A percentile compares a stretch with the other conserved stretches of the same genome.
Evolutionary conservation across 2,113 vertebrate species (phyloP).

Genomic region (Lophochroa leadbeateri): DNA sequence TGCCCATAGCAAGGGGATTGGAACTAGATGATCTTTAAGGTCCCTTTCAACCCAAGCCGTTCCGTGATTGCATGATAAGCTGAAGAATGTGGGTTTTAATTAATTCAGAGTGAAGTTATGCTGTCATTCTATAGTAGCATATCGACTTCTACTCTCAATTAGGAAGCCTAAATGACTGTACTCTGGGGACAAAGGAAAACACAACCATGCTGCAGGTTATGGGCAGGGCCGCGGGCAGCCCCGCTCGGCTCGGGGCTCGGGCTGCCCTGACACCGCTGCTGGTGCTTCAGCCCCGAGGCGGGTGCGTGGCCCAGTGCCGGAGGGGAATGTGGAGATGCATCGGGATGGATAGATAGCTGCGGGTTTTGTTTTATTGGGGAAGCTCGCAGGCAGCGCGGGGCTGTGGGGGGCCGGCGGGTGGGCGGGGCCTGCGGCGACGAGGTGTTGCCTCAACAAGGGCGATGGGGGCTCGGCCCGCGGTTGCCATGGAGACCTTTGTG

Average conservation of each 20-base stretch:
- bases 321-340: not conserved
- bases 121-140: not conserved
- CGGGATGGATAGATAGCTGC: not conserved
- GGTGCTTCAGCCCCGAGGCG: not conserved
- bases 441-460: slow-evolving; percentile 91
- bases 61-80: too few species aligned
- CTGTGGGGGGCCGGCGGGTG: not conserved
- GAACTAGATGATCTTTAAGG: not conserved
- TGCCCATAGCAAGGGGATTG: not conserved
- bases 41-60: not conserved
- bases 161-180: not conserved
- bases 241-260: not conserved
- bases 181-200: not conserved
- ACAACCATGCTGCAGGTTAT: not conserved
- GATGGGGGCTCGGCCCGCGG: slow-evolving; percentile 85
- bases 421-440: slow-evolving; percentile 87
- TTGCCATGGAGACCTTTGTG: slow-evolving; percentile 97
- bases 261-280: not conserved
- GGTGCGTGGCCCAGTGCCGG: not conserved
- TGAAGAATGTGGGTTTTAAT: not conserved
- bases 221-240: not conserved
- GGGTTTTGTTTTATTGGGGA: not conserved
- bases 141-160: not conserved
- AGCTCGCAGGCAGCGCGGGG: not conserved
- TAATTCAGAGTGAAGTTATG: not conserved